phyloP scores from a whole-genome alignment of 2,797 vertebrate species.

The Bovichtus variegatus region DNA sequence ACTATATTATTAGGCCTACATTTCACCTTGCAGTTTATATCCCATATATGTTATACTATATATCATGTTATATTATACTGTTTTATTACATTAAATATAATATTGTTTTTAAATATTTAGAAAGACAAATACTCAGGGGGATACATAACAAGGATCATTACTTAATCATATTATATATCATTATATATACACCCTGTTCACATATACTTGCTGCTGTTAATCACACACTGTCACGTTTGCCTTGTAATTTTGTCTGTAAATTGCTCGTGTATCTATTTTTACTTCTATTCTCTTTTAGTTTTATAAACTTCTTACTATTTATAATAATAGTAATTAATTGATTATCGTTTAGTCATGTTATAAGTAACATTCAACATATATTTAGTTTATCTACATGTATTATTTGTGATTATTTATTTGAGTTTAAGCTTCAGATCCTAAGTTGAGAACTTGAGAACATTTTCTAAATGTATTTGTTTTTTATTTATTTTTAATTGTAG shows the following conservation, averaged over 20 bases:
- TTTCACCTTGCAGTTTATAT: not conserved
- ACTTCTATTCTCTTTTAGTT: not conserved
- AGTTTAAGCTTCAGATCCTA: not conserved
- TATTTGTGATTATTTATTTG: not conserved
- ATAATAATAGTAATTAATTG: too few species aligned
- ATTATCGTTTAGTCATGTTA: too few species aligned
- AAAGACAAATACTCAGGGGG: not conserved
- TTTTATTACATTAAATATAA: not conserved
- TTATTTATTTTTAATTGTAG: slow-evolving; percentile 61
- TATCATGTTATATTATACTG: not conserved
- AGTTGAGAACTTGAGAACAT: not conserved
- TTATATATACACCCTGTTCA: too few species aligned
- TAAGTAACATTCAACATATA: not conserved
- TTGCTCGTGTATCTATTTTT: not conserved
- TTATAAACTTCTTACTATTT: not conserved
- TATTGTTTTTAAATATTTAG: not conserved
- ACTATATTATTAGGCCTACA: not conserved
- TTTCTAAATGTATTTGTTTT: not conserved
- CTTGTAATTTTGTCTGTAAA: too few species aligned
- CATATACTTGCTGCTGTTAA: too few species aligned
- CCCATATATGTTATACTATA: not conserved
- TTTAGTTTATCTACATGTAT: not conserved
- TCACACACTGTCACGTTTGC: too few species aligned
- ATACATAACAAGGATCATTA: too few species aligned
- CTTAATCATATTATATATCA: not conserved